phyloP scores from a whole-genome alignment of 2,888 invertebrate species.

The Oscheius sp. region DNA sequence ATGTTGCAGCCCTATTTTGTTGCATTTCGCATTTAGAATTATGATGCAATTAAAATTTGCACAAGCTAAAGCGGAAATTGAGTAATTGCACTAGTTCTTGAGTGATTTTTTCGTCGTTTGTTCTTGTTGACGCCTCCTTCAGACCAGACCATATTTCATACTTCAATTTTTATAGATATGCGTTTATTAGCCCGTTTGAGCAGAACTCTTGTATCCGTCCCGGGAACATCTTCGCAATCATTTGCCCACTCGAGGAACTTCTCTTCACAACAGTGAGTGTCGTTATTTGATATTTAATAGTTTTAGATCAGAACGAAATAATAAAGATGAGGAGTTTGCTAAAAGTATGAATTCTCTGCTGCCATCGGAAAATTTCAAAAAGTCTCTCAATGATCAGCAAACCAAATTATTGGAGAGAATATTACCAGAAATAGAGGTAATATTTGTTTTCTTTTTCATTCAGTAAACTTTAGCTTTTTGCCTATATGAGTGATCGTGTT shows the following conservation, averaged over 20 bases:
- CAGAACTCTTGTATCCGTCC: neutral
- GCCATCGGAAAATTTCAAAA: constrained; percentile 38
- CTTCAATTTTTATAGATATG: neutral
- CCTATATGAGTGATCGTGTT: constrained; percentile 56
- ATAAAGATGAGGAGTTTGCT: constrained; percentile 6
- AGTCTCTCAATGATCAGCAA: constrained; percentile 12
- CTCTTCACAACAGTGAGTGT: neutral
- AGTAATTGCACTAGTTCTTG: no score
- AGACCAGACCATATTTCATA: no score
- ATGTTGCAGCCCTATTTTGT: no score
- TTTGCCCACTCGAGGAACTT: neutral
- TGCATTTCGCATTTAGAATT: no score
- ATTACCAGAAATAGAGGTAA: constrained; percentile 43
- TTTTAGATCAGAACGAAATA: neutral
- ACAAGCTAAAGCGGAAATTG: no score
- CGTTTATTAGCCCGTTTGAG: neutral
- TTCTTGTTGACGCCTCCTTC: no score
- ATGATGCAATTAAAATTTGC: no score
- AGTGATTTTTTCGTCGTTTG: no score
- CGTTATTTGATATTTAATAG: neutral
- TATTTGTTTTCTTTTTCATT: neutral
- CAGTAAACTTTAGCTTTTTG: constrained; percentile 42
- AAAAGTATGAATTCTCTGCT: neutral
- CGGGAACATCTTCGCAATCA: neutral
- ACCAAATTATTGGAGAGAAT: constrained; percentile 34